phyloP scores from a whole-genome alignment of 92 coral and sea anemone species.

The Metridium senile region DNA sequence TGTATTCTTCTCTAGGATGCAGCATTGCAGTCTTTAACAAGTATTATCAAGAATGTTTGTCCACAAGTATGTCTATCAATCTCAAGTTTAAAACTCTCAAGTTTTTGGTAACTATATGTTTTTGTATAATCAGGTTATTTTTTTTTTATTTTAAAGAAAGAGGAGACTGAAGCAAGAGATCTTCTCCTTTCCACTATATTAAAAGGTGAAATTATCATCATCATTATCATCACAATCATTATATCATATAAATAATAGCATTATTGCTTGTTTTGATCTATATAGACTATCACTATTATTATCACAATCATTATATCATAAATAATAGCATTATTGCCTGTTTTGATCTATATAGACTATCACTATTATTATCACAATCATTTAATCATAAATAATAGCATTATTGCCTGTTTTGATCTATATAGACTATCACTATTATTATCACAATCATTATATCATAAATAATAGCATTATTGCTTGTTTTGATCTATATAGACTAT shows the following conservation, averaged over 20 bases:
- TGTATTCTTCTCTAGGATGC: constrained; percentile 62
- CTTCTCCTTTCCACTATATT: constrained; percentile 5
- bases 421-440: too few species aligned
- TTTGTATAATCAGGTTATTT: background rate
- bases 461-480: background rate
- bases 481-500: too few species aligned
- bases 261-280: background rate
- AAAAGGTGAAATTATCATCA: constrained; percentile 4
- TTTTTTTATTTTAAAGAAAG: constrained; percentile 9
- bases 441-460: background rate
- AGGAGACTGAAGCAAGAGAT: constrained; percentile 23
- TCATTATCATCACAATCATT: background rate
- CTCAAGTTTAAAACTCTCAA: background rate
- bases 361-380: background rate
- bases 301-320: background rate
- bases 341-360: too few species aligned
- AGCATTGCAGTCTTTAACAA: constrained; percentile 62
- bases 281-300: background rate
- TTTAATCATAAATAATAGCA: too few species aligned
- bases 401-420: too few species aligned
- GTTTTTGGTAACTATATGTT: background rate
- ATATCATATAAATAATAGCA: background rate
- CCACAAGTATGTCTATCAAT: constrained; percentile 47
- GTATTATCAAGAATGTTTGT: constrained; percentile 63
- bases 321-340: too few species aligned